Base-by-base conservation (phyloP, 2,888 invertebrate genomes). In the Oscheius sp. region DNA sequence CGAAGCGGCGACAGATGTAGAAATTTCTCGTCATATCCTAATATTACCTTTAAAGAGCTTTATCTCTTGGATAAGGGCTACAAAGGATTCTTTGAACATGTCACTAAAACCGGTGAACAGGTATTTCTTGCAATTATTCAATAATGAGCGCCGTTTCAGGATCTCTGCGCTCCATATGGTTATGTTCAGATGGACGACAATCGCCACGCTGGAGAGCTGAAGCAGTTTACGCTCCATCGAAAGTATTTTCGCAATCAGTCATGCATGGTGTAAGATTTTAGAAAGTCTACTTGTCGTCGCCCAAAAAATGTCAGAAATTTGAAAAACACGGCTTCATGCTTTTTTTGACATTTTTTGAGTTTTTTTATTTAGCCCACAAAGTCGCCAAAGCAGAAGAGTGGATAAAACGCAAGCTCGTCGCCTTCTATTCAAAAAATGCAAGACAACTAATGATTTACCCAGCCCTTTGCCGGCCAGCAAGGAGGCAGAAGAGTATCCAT, bases 1-100 rank as follows among this genome's bases (percentile, higher is more conserved):
- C 91, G 96, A 3, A 91, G 92, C 55, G 89, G 91, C 29, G 96
- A 98, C 88, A 90, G 97, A 0, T 91, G 91, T n/a, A 89, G 90
- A 45, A 94, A 96, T 88, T 91, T 91, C 72, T 91, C 92, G 63
- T 82, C 80, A 70, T 89, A 88, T 50, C 97, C 97, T 0, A 89
- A 72, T 23, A 72, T 84, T 5, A 91, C 92, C 86, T 95, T 93
- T 89, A 96, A 96, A 0, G 97, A 97, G 88, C 89, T 95, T 1
- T 98, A 98, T 88, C 89, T 98, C 1, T 90, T 98, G 29, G 92
- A 94, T 84, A 93, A 94, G 0, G 95, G 94, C 45, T 95, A 95
- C 88, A 92, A 93, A 85, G 90, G 90, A 33, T 96, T 97, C 25
- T 78, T 50, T 42, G 50, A 48, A 23, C n/a, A n/a, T n/a, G n/a